Evolutionary conservation across 1,140 invertebrate genomes (phyloP).

Genomic region (Bombus haemorrhoidalis): DNA sequence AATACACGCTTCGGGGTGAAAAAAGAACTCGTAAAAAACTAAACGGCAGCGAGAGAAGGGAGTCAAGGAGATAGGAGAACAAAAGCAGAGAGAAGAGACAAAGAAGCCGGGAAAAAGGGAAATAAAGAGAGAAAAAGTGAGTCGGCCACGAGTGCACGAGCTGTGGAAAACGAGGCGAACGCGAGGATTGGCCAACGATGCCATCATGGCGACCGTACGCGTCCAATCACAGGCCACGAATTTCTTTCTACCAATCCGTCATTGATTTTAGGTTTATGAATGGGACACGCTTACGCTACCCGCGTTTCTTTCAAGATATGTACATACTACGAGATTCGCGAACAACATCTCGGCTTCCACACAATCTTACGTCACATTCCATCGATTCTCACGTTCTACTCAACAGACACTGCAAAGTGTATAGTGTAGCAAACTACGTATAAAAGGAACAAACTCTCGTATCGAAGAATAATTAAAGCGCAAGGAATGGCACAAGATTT

Average conservation of each 20-base stretch:
- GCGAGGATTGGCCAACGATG: slow-evolving; percentile 48
- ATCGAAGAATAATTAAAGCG: too few relatives aligned
- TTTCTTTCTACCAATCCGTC: slow-evolving; percentile 66
- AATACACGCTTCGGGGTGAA: neutral
- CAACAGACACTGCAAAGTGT: too few relatives aligned
- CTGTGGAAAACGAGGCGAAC: slow-evolving; percentile 29
- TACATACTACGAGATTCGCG: slow-evolving; percentile 26
- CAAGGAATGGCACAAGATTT: too few relatives aligned
- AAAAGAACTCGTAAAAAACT: neutral
- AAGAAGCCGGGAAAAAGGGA: neutral
- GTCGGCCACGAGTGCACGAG: slow-evolving; percentile 37
- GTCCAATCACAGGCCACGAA: slow-evolving; percentile 47
- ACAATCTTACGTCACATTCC: neutral
- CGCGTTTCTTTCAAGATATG: slow-evolving; percentile 23
- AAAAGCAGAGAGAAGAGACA: neutral
- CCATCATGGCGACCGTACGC: slow-evolving; percentile 55
- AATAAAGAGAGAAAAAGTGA: slow-evolving; percentile 3
- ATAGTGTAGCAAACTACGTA: too few relatives aligned
- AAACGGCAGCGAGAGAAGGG: neutral
- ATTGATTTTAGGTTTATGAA: slow-evolving; percentile 70
- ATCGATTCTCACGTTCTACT: neutral
- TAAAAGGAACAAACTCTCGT: too few relatives aligned
- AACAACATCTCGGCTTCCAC: slow-evolving; percentile 10
- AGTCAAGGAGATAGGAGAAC: neutral
- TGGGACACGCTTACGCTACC: slow-evolving; percentile 55